These are phyloP conservation scores for Passer montanus DNA, from an alignment of 2,113 vertebrate species.

Conservation along the genomic window DNA sequence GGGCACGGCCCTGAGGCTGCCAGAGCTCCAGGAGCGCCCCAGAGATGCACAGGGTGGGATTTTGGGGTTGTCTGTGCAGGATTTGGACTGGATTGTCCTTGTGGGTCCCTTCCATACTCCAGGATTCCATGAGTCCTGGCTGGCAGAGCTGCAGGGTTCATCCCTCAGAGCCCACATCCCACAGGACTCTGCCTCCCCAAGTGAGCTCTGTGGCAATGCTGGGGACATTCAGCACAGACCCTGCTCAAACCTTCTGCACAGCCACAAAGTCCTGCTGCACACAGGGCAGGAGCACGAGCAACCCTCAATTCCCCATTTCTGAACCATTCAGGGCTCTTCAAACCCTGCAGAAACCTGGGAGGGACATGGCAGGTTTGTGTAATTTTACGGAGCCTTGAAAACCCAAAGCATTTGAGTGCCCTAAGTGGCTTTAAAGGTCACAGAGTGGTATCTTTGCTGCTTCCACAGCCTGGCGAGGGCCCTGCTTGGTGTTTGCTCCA, in stretches of 20 bases:
- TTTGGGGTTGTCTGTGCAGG: background rate
- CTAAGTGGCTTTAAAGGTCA: slow-evolving; percentile 1
- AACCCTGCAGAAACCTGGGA: background rate
- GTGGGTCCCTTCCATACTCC: no score
- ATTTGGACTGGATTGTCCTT: background rate
- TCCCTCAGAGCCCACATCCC: background rate
- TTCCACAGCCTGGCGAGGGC: background rate
- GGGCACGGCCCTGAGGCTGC: background rate
- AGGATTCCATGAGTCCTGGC: background rate
- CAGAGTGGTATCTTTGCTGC: background rate
- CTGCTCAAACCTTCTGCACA: background rate
- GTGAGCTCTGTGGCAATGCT: accelerated
- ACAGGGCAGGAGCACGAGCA: accelerated
- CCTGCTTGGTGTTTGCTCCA: background rate
- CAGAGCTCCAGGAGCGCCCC: background rate
- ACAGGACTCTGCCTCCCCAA: accelerated
- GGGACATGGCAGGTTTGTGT: accelerated
- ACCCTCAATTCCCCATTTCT: accelerated
- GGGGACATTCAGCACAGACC: background rate
- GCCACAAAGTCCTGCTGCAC: background rate
- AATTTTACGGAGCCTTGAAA: background rate
- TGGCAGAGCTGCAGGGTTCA: background rate
- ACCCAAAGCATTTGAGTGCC: background rate
- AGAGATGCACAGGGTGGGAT: background rate
- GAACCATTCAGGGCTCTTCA: background rate